Evolutionary conservation across 2,113 vertebrate genomes (phyloP).

Genomic region (Ceyx melanurus): DNA sequence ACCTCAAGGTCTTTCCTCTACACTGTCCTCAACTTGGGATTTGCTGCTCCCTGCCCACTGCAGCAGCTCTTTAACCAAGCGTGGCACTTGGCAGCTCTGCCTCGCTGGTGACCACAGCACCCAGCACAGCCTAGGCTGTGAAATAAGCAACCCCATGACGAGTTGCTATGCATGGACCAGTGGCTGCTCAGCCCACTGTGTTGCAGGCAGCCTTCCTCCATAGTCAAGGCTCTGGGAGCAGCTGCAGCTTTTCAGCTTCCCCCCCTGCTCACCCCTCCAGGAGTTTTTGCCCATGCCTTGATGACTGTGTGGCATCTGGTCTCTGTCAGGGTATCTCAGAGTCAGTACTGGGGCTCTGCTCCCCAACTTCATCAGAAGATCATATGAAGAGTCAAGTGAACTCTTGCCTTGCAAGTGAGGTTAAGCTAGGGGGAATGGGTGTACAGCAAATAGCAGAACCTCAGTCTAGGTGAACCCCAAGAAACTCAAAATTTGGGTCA

Average conservation of each 20-base stretch:
- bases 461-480: neutral
- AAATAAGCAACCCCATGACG: rapidly evolving
- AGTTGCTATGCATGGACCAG: neutral
- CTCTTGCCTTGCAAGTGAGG: neutral
- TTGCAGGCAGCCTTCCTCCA: neutral
- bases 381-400: neutral
- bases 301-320: neutral
- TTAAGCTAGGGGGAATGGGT: neutral
- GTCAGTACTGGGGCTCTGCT: no score
- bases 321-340: neutral
- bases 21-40: rapidly evolving
- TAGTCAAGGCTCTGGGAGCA: neutral
- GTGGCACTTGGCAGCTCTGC: neutral
- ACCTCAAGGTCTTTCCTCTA: neutral
- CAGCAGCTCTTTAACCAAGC: neutral
- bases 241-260: neutral
- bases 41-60: neutral
- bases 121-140: neutral
- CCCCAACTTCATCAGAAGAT: neutral
- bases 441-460: neutral
- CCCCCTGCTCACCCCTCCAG: neutral
- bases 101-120: rapidly evolving
- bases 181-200: neutral
- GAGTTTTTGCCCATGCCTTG: neutral
- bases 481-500: neutral